These are phyloP conservation scores for Strigamia crassipes DNA, from an alignment of 2,888 invertebrate genomes.

Conservation along the genomic window DNA sequence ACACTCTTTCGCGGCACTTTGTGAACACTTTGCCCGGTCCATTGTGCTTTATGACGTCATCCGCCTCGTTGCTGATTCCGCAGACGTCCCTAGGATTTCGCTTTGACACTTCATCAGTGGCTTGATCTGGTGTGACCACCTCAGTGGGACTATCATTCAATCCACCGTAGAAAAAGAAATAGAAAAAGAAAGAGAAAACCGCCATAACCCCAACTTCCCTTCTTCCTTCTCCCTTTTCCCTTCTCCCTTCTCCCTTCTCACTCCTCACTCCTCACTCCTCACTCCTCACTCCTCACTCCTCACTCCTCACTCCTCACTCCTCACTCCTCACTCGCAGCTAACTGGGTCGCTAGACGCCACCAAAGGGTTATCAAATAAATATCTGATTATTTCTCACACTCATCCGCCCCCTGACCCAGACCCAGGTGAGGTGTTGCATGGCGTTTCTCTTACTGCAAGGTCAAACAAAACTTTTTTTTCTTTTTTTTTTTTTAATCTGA, in stretches of 20 bases:
- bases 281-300: background rate
- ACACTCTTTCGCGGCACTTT: background rate
- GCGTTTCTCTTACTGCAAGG: background rate
- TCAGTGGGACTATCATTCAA: slow-evolving; percentile 19
- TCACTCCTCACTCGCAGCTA: background rate
- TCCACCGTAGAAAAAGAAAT: background rate
- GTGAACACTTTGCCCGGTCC: background rate
- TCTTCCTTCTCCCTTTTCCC: no score
- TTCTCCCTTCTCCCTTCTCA: no score
- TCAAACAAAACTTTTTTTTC: background rate
- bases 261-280: background rate
- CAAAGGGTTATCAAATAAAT: background rate
- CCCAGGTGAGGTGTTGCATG: background rate
- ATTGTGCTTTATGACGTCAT: slow-evolving; percentile 24
- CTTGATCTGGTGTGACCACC: slow-evolving; percentile 7
- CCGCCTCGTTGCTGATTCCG: background rate
- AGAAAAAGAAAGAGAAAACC: background rate
- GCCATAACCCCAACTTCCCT: background rate
- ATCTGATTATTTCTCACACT: background rate
- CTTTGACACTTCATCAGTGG: slow-evolving; percentile 31
- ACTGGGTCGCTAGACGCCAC: background rate
- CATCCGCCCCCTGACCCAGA: background rate
- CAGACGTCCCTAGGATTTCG: background rate
- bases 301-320: background rate
- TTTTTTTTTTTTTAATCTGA: background rate